Base-by-base conservation (phyloP, 2,888 invertebrate species). In the Athrips mouffetella region DNA sequence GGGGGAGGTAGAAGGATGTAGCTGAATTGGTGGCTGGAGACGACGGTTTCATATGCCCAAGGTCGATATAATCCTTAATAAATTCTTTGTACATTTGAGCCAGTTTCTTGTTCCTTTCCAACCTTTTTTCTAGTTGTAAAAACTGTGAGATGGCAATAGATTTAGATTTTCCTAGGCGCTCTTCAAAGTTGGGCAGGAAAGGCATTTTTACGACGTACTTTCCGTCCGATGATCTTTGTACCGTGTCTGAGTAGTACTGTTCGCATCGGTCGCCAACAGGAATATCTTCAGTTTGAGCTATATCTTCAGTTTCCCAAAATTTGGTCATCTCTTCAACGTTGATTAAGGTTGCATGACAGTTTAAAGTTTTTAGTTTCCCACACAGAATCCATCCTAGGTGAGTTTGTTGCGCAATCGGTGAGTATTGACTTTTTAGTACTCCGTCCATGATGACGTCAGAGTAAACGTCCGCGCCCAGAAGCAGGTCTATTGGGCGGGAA, bases 351-450 rank as follows among this genome's bases (percentile, higher is more conserved):
- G 51, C 49, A 13, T 35, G 48, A 27, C 51, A 51, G 15, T 49
- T 23, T n/a, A 35, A 47, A 10, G 45, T 11, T 27, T 41, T 46
- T 23, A 35, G 10, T n/a, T 44, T 41, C 11, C 49, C 49, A 16
- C 40, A 42, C n/a, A 54, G 8, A 10, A 51, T 50, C 49, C 51
- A 54, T 1, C 54, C 50, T 1, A 54, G 39, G 6, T 47, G 27
- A 1, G 51, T 51, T 35, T 54, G 47, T 37, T 50, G 50, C 0
- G 51, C 49, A 11, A 42, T 7, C 3, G 18, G 11, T 25, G 25
- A 11, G 21, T 44, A 1, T 1, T 25, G n/a, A 0, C 15, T n/a
- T 13, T 42, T 42, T 1, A 48, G 0, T 1, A 48, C 6, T n/a
- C 48, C 48, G 15, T 27, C 13, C 35, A 11, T 10, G 1, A 40